Evolutionary conservation across 2,797 vertebrate genomes (phyloP), one percentile per base, ranked within the genome.

Genomic region (Myotis vivesi): DNA sequence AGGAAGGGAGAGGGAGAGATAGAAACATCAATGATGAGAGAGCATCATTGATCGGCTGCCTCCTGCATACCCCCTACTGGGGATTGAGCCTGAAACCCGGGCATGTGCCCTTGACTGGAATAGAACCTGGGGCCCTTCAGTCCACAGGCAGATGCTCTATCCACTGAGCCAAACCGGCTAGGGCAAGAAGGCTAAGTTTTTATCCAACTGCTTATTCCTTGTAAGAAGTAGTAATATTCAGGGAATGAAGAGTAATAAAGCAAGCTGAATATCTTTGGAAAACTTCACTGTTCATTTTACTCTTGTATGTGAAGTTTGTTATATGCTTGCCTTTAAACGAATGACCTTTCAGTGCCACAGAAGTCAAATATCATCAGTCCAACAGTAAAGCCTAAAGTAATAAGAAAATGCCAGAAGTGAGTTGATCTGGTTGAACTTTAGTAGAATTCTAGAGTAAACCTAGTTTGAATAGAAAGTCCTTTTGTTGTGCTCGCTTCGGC

Each of bases 321-420:
- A 55, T 94, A 66, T 71, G 91, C 83, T 95, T 93, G 51, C 80
- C 80, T 97, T 96, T 88, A 89, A 83, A 89, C 0, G 84, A 55
- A 68, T 97, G 96, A 96, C 97, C 97, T 97, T 97, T 97, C 62
- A 25, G 46, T 91, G 68, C 89, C 93, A 73, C 91, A 28, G 30
- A 96, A 97, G 87, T 95, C 96, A 96, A 96, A 97, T 97, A 94
- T 95, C 94, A 97, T 62, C 59, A 62, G 59, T 28, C 59, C 59
- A 92, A 72, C 71, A 87, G 83, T 49, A 94, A 96, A 97, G 79
- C 96, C 76, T 89, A 94, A 94, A 94, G 94, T 80, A 94, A 80
- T 80, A 87, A 88, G 96, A 97, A 96, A 96, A 95, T 94, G 92
- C 94, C 96, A 96, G 75, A 75, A 92, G 79, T 80, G 76, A 96